These are phyloP conservation scores for Saturnia pavonia DNA, from an alignment of 2,888 invertebrate species.

Conservation along the genomic window DNA sequence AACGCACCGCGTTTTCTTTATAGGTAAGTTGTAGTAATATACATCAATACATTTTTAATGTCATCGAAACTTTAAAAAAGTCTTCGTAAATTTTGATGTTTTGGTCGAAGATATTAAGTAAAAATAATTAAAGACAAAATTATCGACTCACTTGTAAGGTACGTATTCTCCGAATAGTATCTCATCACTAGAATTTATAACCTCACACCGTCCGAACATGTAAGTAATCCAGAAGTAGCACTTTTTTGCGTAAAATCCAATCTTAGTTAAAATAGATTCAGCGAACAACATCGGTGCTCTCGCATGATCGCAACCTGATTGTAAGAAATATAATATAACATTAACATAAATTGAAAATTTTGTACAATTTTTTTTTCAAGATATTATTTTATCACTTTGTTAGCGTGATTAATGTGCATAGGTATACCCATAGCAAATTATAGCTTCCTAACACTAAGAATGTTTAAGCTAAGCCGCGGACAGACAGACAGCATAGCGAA, in stretches of 20 bases:
- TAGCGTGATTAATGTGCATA: no score
- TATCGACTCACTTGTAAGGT: conserved; percentile 61
- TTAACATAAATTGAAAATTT: no score
- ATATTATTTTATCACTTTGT: no score
- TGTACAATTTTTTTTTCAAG: no score
- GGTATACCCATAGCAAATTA: no score
- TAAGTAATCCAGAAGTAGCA: conserved; percentile 80
- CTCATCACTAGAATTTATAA: conserved; percentile 52
- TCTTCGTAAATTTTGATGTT: no score
- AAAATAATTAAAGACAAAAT: no score
- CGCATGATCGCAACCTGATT: conserved; percentile 82
- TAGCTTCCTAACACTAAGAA: no score
- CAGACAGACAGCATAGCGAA: no score
- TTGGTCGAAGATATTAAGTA: no score
- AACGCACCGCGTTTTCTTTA: no score
- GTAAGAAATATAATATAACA: background rate
- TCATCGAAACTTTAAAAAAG: background rate
- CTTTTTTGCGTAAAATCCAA: conserved; percentile 80
- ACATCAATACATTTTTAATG: background rate
- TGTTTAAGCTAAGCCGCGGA: no score
- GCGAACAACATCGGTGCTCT: conserved; percentile 83
- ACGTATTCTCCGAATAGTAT: conserved; percentile 79
- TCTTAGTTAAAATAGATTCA: conserved; percentile 75
- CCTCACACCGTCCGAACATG: conserved; percentile 75
- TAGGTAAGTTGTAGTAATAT: background rate